Evolutionary conservation across 1,140 invertebrate species (phyloP), one percentile per base, ranked within the genome.

Genomic region (Saccostrea cuccullata): DNA sequence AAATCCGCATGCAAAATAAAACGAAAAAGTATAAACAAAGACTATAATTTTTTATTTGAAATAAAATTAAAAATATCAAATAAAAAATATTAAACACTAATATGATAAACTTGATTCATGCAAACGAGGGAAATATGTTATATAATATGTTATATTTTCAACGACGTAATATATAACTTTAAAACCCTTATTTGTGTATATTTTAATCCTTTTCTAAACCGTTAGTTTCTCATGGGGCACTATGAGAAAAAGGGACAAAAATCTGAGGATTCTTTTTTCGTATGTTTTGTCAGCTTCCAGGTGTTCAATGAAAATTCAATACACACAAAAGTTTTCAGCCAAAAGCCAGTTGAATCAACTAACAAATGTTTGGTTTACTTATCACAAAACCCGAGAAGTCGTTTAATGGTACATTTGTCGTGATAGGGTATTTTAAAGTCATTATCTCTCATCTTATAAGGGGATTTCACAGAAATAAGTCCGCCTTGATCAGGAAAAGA

Each of bases 331-430:
- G 12, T 30, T 77, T 15, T 15, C 23, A 77, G 26, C 15, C 23
- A 77, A 77, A 77, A 77, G 26, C 13, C 15, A 77, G 5, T 26
- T 26, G 26, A 77, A 77, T 77, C 26, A 77, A 30, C 13, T 26
- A 9, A 77, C 30, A 30, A 77, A 77, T 77, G 70, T 77, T 77
- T 77, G 70, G 70, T 77, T 77, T 77, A 77, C 70, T 30, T 77
- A 77, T 77, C 70, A 77, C 70, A 77, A 77, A 77, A 36, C 70
- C 30, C 23, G 23, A 77, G 30, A 77, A 77, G 70, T 77, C 70
- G 30, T 77, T 77, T 30, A 77, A 77, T 36, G 70, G 23, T 77
- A 15, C 70, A 77, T 77, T 77, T 77, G 26, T 77, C 23, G 70
- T 30, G 70, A 77, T 77, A 36, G 23, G 26, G 70, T 2, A 26